Evolutionary conservation across 2,888 invertebrate genomes (phyloP).

Genomic region (Aspidiotus rigidus): DNA sequence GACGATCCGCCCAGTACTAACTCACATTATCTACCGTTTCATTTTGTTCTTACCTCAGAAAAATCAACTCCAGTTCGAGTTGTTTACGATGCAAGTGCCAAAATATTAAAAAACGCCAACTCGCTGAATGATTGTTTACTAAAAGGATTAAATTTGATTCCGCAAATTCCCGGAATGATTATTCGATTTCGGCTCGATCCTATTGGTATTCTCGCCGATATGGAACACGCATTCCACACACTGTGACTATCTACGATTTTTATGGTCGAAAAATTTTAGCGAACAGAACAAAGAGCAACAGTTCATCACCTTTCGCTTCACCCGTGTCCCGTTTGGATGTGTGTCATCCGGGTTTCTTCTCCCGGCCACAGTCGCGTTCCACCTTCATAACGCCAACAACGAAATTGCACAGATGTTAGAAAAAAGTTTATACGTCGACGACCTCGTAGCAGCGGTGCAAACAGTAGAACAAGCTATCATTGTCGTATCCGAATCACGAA

Average conservation of each 20-base stretch:
- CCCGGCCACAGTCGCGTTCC: background rate
- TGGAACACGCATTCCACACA: background rate
- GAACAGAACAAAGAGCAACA: background rate
- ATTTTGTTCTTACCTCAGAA: background rate
- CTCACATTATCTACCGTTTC: slow-evolving; percentile 4
- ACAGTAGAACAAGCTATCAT: background rate
- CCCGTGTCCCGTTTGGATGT: background rate
- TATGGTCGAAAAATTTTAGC: background rate
- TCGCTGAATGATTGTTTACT: background rate
- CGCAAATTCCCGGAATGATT: background rate
- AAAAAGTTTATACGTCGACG: background rate
- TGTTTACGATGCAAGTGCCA: background rate
- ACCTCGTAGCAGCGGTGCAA: background rate
- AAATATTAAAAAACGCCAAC: background rate
- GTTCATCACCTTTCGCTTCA: background rate
- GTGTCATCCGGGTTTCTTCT: background rate
- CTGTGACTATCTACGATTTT: background rate
- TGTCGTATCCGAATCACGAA: background rate
- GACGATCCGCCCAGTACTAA: background rate
- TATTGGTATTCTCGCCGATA: background rate
- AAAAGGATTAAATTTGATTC: background rate
- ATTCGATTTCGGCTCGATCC: background rate
- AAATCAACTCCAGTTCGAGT: slow-evolving; percentile 5
- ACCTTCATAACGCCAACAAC: background rate
- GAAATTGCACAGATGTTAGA: background rate